phyloP scores from a whole-genome alignment of 2,888 invertebrate genomes.

The Drosophila buzzatii region DNA sequence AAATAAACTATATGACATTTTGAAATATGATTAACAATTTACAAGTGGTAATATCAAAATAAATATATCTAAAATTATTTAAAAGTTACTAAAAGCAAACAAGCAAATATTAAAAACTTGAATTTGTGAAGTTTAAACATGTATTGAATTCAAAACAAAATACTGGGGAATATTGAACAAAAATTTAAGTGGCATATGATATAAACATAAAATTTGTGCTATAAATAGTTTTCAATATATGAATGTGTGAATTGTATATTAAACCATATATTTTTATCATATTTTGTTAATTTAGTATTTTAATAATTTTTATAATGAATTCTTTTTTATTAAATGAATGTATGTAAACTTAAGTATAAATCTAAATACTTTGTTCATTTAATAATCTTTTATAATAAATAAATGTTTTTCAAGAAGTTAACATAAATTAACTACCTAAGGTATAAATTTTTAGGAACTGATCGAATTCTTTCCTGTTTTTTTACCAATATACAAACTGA shows the following conservation, averaged over 20 bases:
- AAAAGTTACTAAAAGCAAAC: too few relatives aligned
- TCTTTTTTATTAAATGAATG: too few relatives aligned
- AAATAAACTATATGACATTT: slow-evolving; percentile 4
- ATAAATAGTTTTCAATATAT: not conserved
- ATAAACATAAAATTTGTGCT: not conserved
- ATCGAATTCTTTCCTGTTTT: not conserved
- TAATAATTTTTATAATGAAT: not conserved
- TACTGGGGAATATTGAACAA: not conserved
- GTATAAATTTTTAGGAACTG: not conserved
- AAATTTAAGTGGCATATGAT: not conserved
- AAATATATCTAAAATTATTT: not conserved
- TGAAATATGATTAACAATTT: not conserved
- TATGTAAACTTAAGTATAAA: too few relatives aligned
- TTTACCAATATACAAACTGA: not conserved
- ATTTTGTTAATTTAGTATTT: not conserved
- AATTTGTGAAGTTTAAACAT: not conserved
- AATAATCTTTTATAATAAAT: not conserved
- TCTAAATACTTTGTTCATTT: too few relatives aligned
- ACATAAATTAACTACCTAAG: not conserved
- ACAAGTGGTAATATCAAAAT: not conserved
- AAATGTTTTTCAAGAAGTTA: not conserved
- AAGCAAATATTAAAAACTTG: not conserved
- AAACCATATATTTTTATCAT: not conserved
- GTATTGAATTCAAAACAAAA: not conserved
- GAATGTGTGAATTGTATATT: not conserved